phyloP scores from a whole-genome alignment of 1,140 invertebrate genomes.

The Anadara kagoshimensis region DNA sequence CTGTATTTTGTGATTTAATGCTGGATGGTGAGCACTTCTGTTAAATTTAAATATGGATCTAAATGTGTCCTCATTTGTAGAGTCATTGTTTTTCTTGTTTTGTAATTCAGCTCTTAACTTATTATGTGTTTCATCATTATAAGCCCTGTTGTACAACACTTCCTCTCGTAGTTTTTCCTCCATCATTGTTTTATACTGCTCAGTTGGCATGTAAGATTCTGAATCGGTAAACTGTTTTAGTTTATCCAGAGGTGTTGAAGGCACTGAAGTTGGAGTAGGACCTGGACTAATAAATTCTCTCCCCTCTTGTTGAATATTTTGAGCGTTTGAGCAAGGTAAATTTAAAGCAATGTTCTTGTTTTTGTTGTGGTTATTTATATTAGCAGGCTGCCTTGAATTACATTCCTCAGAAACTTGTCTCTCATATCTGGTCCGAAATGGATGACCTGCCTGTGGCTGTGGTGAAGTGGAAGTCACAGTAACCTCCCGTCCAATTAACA shows the following conservation, averaged over 20 bases:
- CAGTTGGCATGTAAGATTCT: slow-evolving; percentile 41
- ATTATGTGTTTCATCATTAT: not conserved
- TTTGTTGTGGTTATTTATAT: not conserved
- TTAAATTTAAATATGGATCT: too few species aligned
- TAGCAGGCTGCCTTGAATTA: slow-evolving; percentile 26
- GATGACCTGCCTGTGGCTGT: not conserved
- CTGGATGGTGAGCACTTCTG: too few species aligned
- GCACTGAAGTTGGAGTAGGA: slow-evolving; percentile 1
- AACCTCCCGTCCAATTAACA: slow-evolving; percentile 28
- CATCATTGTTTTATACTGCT: slow-evolving; percentile 45
- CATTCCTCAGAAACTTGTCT: slow-evolving; percentile 35
- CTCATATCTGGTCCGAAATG: slow-evolving; percentile 15
- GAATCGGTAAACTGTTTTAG: slow-evolving; percentile 43
- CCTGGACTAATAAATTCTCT: slow-evolving; percentile 29
- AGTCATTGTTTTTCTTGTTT: not conserved
- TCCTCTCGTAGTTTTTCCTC: slow-evolving; percentile 44
- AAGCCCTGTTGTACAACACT: slow-evolving; percentile 21
- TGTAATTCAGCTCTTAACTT: not conserved
- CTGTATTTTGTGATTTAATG: slow-evolving; percentile 2
- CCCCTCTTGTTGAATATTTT: not conserved
- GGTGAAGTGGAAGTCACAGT: slow-evolving; percentile 20
- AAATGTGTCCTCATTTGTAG: not conserved
- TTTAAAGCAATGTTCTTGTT: slow-evolving; percentile 21
- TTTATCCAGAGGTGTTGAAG: slow-evolving; percentile 34
- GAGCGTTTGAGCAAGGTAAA: slow-evolving; percentile 2